Evolutionary conservation across 2,113 vertebrate species (phyloP), one percentile per base, ranked within the genome.

Genomic region (Coryphaenoides rupestris): DNA sequence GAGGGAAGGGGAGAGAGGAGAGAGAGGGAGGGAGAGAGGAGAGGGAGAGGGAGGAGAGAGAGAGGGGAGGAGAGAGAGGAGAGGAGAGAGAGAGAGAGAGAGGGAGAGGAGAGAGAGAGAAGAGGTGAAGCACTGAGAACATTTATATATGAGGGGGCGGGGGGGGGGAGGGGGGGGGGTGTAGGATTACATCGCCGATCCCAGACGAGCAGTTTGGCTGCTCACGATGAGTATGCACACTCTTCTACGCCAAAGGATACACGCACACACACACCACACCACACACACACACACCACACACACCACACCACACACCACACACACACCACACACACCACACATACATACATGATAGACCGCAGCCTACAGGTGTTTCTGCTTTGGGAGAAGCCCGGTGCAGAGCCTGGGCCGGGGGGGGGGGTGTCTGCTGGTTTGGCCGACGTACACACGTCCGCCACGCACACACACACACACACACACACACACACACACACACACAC

Each of bases 281-380:
- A 23, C 58, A 68, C 65, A 61, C 60, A n/a, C 45, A 23, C 58
- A 45, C 19, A 16, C n/a, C 24, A 61, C 63, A 65, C 19, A 16
- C 24, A 61, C 55, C 22, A 49, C 60, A 58, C 6, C 24, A 59
- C 12, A 58, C 28, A 50, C 53, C 55, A 66, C 21, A 66, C 55
- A 26, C 22, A 49, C 60, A 58, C 6, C 24, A 59, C 12, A 58
- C 28, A 50, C 53, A 55, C 5, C 17, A 33, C n/a, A n/a, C n/a
- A 21, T 53, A 19, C 26, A 55, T 28, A 45, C n/a, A 24, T 57
- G 19, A 40, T 4, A n/a, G 50, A 16, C 47, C 70, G 50, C 74
- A 73, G 62, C 60, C 62, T 72, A 70, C 73, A 81, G 83, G 80
- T 83, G 79, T 84, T 79, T 77, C 69, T 58, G 72, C 64, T 80